These are phyloP conservation scores for Pachypanchax playfairii DNA, from an alignment of 2,113 vertebrate genomes.

Conservation along the genomic window DNA sequence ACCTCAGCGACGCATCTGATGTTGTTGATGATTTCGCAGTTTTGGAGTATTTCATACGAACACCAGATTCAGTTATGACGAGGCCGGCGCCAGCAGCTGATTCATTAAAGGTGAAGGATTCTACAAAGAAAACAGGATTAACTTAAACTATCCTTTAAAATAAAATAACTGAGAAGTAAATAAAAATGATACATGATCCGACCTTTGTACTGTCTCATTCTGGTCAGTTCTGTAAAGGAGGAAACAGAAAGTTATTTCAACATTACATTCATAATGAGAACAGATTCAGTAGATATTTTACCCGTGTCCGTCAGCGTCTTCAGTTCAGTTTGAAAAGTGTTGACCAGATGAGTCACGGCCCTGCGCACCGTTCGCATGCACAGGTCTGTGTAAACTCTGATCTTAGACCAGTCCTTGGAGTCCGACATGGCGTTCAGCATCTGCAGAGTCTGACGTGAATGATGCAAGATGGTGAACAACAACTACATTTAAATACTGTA, in stretches of 20 bases:
- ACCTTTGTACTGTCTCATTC: slow-evolving; percentile 64
- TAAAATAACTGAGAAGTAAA: not conserved
- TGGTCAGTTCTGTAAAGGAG: slow-evolving; percentile 52
- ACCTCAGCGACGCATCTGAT: not conserved
- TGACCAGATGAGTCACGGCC: slow-evolving; percentile 48
- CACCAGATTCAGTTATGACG: slow-evolving; percentile 10
- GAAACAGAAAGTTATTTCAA: not conserved
- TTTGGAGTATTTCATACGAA: slow-evolving; percentile 32
- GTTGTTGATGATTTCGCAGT: not conserved
- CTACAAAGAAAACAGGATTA: slow-evolving; percentile 9
- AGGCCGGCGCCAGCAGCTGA: slow-evolving; percentile 42
- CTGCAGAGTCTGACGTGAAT: slow-evolving; percentile 58
- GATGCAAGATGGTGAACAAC: slow-evolving; percentile 10
- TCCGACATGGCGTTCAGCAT: slow-evolving; percentile 43
- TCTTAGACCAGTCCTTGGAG: slow-evolving; percentile 63
- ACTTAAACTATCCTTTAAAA: not conserved
- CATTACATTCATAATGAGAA: not conserved
- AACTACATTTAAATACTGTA: not conserved
- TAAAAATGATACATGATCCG: not conserved
- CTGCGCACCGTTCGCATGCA: slow-evolving; percentile 63
- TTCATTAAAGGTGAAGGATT: slow-evolving; percentile 39
- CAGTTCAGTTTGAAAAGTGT: slow-evolving; percentile 26
- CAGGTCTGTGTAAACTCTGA: slow-evolving; percentile 61
- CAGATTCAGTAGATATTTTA: not conserved
- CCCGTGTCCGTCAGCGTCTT: slow-evolving; percentile 36